Evolutionary conservation across 2,797 vertebrate genomes (phyloP).

Genomic region (Melanotaenia parkinsoni): DNA sequence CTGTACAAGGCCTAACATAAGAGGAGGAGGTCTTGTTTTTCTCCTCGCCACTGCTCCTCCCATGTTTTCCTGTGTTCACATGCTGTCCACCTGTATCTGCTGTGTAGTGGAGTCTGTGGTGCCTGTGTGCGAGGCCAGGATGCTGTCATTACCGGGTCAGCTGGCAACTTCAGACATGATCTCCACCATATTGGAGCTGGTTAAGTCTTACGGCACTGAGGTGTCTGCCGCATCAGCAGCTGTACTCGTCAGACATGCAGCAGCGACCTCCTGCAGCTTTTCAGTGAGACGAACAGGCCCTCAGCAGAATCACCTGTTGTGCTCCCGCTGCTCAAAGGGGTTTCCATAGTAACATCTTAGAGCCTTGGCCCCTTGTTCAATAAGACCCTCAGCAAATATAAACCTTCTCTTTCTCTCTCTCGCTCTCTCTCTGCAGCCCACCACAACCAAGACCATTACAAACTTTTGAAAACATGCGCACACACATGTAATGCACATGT

Average conservation of each 20-base stretch:
- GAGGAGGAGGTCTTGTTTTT: constrained; percentile 3
- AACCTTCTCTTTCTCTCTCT: constrained; percentile 38
- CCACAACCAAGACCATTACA: constrained; percentile 50
- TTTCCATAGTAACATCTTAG: constrained; percentile 83
- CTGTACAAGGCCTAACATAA: background rate
- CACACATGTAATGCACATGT: constrained; percentile 38
- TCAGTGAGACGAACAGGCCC: constrained; percentile 68
- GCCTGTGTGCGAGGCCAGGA: constrained; percentile 5
- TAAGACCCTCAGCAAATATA: constrained; percentile 79
- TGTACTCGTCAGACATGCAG: constrained; percentile 19
- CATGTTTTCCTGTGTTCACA: constrained; percentile 1
- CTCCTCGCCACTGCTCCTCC: background rate
- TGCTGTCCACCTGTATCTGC: background rate
- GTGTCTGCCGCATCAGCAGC: constrained; percentile 49
- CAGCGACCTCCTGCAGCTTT: constrained; percentile 62
- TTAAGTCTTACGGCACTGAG: constrained; percentile 58
- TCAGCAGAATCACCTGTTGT: constrained; percentile 85
- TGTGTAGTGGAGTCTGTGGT: background rate
- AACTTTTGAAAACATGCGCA: constrained; percentile 56
- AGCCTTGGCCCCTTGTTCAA: constrained; percentile 70
- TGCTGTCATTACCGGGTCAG: constrained; percentile 38
- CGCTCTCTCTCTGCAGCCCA: constrained; percentile 4
- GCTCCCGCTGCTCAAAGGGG: constrained; percentile 78
- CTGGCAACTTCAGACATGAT: constrained; percentile 66
- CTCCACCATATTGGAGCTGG: constrained; percentile 67